phyloP scores from a whole-genome alignment of 2,797 vertebrate species.

The Anabacerthia variegaticeps region DNA sequence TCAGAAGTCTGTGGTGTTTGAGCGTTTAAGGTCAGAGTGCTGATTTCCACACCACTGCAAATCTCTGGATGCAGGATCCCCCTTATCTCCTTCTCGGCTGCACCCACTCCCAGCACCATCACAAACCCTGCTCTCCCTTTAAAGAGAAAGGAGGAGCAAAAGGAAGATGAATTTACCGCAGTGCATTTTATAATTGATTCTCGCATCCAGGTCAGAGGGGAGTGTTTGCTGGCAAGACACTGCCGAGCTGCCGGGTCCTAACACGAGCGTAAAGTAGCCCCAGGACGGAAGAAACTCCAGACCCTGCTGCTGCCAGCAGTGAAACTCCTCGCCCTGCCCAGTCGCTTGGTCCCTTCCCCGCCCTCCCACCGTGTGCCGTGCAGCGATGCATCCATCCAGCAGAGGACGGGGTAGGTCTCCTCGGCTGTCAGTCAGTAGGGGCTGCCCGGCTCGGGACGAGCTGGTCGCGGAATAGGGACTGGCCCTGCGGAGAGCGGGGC shows the following conservation, averaged over 20 bases:
- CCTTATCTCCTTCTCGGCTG: neutral
- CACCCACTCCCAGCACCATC: neutral
- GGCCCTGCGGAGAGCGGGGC: neutral
- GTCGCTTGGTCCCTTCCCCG: neutral
- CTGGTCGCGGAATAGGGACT: neutral
- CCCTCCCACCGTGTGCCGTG: neutral
- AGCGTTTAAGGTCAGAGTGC: slow-evolving; percentile 21
- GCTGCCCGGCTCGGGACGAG: neutral
- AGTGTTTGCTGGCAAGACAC: neutral
- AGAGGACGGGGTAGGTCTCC: slow-evolving; percentile 44
- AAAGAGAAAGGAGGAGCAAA: slow-evolving; percentile 57
- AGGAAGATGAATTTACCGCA: slow-evolving; percentile 54
- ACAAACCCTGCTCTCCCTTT: slow-evolving; percentile 1
- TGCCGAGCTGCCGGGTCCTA: neutral
- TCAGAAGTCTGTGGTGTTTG: neutral
- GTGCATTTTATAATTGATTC: slow-evolving; percentile 46
- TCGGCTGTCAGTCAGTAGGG: neutral
- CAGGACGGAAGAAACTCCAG: slow-evolving; percentile 33
- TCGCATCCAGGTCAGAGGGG: neutral
- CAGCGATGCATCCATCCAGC: slow-evolving; percentile 22
- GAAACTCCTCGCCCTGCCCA: slow-evolving; percentile 7
- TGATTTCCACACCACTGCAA: neutral
- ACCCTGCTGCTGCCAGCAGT: neutral
- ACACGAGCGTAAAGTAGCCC: neutral
- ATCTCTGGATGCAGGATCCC: neutral